phyloP scores from a whole-genome alignment of 2,113 vertebrate genomes.

The Paracanthobrama guichenoti region DNA sequence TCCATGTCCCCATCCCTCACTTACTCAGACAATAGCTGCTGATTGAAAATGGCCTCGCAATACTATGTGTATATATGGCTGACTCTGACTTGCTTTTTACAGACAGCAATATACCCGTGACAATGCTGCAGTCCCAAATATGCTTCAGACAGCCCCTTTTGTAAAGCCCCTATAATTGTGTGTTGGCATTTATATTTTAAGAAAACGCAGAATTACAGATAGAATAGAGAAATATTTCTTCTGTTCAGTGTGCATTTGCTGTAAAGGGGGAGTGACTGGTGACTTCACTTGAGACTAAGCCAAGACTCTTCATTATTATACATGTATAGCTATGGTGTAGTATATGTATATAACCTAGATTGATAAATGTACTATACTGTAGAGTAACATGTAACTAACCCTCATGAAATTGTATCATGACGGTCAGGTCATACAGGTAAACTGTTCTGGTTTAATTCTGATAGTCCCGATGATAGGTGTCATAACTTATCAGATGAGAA shows the following conservation, averaged over 20 bases:
- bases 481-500: background rate
- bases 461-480: background rate
- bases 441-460: background rate
- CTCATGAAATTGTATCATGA: background rate
- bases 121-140: constrained; percentile 19
- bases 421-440: background rate
- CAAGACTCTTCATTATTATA: background rate
- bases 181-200: background rate
- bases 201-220: background rate
- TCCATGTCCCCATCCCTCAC: background rate
- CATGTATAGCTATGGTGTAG: background rate
- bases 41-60: constrained; percentile 39
- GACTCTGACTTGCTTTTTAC: constrained; percentile 19
- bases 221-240: background rate
- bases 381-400: background rate
- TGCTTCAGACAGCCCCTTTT: background rate
- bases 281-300: background rate
- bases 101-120: background rate
- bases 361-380: background rate
- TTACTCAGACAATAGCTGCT: constrained; percentile 45
- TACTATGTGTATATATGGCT: constrained; percentile 34
- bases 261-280: background rate
- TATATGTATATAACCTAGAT: background rate
- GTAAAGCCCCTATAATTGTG: constrained; percentile 21
- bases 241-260: background rate